Evolutionary conservation across 2,888 invertebrate genomes (phyloP), one percentile per base, ranked within the genome.

Genomic region (Lepidochitona cinerea): DNA sequence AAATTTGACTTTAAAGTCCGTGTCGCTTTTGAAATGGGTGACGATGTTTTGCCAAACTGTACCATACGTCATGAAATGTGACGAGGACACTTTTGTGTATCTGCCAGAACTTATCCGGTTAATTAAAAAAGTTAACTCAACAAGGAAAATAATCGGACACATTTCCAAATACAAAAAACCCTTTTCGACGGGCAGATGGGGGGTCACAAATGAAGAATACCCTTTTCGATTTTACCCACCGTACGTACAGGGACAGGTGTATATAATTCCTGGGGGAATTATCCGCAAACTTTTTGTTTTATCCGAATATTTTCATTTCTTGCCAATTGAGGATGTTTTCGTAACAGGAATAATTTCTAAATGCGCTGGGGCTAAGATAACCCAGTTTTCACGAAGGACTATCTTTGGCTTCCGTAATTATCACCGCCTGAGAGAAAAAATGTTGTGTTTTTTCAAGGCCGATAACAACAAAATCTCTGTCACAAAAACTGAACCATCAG

Each of bases 301-400:
- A 26, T 66, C 53, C 0, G 74, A 73, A n/a, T 75, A 72, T 36
- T 87, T 93, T 26, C 91, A 92, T 32, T 94, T 93, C 81, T 36
- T 81, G 0, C 79, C 77, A n/a, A 54, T 81, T n/a, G 81, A 81
- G 69, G 81, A 81, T 65, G 81, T 80, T 9, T 81, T 73, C 71
- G 68, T 81, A 69, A 81, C 81, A 9, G 81, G 81, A 6, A 70
- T 81, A 14, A 66, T 81, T 23, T 78, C 78, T 23, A 64, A 52
- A 64, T 54, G 68, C 37, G 76, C 74, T 3, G 74, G 77, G 9
- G 59, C 59, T 1, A 29, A 4, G 14, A 59, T 59, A 3, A 59
- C n/a, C n/a, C n/a, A n/a, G n/a, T n/a, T n/a, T n/a, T n/a, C n/a
- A n/a, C n/a, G n/a, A n/a, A n/a, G n/a, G n/a, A n/a, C n/a, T n/a